Percentiles rank a stretch among this genome's conserved stretches.
These are phyloP conservation scores for Monopterus albus DNA, from an alignment of 2,113 vertebrate species.

Conservation along the genomic window DNA sequence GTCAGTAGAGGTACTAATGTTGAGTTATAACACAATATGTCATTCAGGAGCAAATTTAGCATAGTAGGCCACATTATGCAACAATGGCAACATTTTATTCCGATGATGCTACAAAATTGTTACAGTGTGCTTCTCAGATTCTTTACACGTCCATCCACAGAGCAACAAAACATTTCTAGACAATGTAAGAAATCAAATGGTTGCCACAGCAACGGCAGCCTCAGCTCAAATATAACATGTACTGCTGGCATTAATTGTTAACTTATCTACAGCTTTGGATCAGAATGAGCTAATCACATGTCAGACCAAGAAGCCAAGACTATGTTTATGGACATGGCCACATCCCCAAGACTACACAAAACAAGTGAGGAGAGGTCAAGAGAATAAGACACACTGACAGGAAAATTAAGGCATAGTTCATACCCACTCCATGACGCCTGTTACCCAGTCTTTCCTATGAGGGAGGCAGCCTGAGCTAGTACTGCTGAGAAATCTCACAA, in stretches of 20 bases:
- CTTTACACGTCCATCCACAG: constrained; percentile 17
- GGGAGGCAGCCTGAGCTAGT: constrained; percentile 36
- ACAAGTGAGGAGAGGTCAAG: background rate
- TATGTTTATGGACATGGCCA: constrained; percentile 4
- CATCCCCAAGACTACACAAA: background rate
- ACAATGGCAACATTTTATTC: constrained; percentile 41
- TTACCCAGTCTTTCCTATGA: constrained; percentile 8
- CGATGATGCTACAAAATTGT: constrained; percentile 1
- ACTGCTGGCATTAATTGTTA: constrained; percentile 17
- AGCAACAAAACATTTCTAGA: constrained; percentile 12
- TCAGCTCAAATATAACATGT: constrained; percentile 18
- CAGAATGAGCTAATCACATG: constrained; percentile 12
- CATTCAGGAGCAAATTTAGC: constrained; percentile 16
- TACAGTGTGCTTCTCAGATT: constrained; percentile 18
- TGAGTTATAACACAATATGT: constrained; percentile 24
- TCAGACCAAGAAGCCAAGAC: background rate
- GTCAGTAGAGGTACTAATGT: constrained; percentile 39
- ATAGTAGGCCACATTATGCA: constrained; percentile 48
- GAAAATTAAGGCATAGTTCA: constrained; percentile 4
- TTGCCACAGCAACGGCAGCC: constrained; percentile 49
- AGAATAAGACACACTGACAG: constrained; percentile 1
- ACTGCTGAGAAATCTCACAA: constrained; percentile 45
- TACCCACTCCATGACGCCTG: constrained; percentile 27
- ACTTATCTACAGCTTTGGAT: constrained; percentile 7
- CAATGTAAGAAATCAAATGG: constrained; percentile 38